Evolutionary conservation across 2,888 invertebrate genomes (phyloP).

Genomic region (Osedax fenrisi): DNA sequence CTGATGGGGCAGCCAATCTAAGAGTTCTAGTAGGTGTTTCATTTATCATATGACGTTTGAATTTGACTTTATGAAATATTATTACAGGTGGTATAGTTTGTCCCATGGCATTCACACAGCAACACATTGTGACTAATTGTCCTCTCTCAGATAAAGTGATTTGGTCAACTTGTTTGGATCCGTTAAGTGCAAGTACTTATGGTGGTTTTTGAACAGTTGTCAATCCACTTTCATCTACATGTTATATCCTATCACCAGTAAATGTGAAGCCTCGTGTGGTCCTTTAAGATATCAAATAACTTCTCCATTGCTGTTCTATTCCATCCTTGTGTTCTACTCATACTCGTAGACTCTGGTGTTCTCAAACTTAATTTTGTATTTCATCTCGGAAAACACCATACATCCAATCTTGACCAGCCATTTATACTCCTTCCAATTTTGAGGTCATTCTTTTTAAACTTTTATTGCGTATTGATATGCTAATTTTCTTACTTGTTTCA

Average conservation of each 20-base stretch:
- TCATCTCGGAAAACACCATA: background rate
- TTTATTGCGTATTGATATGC: background rate
- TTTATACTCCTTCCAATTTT: background rate
- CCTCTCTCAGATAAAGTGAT: conserved; percentile 11
- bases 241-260: background rate
- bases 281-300: background rate
- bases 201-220: conserved; percentile 14
- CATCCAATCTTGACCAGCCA: background rate
- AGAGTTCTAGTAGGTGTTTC: conserved; percentile 7
- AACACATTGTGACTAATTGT: conserved; percentile 15
- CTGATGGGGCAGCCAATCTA: conserved; percentile 11
- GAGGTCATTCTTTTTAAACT: background rate
- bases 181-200: background rate
- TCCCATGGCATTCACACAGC: conserved; percentile 7
- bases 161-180: conserved; percentile 9
- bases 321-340: background rate
- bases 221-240: background rate
- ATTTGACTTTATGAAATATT: too few relatives aligned
- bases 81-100: too few relatives aligned
- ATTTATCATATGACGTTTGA: too few relatives aligned
- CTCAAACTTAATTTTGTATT: background rate
- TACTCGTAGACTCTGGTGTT: too few relatives aligned
- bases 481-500: background rate
- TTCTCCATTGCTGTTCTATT: background rate
- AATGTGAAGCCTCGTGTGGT: background rate